Base-by-base conservation (phyloP, 2,888 invertebrate genomes). In the Archips crataeganus region DNA sequence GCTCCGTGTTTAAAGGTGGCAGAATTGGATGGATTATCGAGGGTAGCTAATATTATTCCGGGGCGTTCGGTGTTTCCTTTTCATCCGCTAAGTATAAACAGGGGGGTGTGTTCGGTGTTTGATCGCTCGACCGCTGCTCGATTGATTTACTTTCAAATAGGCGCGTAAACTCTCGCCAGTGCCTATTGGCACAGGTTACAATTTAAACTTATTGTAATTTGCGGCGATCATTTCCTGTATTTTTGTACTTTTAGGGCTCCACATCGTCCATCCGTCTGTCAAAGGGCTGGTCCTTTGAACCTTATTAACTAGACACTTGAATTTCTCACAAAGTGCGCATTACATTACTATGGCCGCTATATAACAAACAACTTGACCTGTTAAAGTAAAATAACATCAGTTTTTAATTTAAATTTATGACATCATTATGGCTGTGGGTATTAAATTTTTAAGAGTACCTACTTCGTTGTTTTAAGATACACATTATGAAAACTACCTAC, bases 21-120 rank as follows among this genome's bases (percentile, higher is more conserved):
- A 84, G 85, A 88, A 91, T 91, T 88, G 90, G 88, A 82, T 85
- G 88, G 88, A 88, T 92, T 91, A 93, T 93, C 87, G 90, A 92
- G 94, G 94, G 93, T 91, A 90, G 94, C 94, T 94, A 94, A 94
- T 94, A 93, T 94, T 94, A 94, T 94, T 92, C 90, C 89, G 92
- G 93, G 93, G 93, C 93, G 94, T 90, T 92, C 86, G 87, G 87
- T 94, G 94, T 94, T 94, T 94, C 94, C 94, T 94, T 94, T 94
- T 94, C 94, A 94, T 94, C 93, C 92, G 88, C 89, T 91, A 91
- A 93, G 93, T 93, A 93, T 94, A 94, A 94, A 94, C 91, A 94
- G 90, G 90, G 89, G 94, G 94, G 93, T 92, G 94, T 93, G 92
- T 88, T 91, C 89, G 86, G 85, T 88, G 88, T 90, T 90, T 90